phyloP scores from a whole-genome alignment of 2,797 vertebrate species.

The Taenioides sp. region DNA sequence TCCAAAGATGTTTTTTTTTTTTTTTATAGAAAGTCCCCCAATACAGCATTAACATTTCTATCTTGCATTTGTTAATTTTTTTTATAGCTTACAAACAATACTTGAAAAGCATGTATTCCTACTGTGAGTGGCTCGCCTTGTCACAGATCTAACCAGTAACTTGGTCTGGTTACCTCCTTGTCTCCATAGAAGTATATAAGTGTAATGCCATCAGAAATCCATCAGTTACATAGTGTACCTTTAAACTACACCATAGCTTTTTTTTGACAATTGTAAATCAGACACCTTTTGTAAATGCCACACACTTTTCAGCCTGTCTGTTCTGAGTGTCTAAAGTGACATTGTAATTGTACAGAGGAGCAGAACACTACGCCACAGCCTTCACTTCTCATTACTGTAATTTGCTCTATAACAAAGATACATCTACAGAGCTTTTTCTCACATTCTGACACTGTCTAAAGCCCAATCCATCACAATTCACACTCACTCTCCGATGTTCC shows the following conservation, averaged over 20 bases:
- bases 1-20: too few species aligned
- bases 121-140: too few species aligned
- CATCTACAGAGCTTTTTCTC: conserved; percentile 1
- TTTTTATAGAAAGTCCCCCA: too few species aligned
- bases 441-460: not conserved
- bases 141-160: too few species aligned
- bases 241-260: not conserved
- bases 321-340: not conserved
- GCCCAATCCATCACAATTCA: conserved; percentile 2
- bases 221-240: too few species aligned
- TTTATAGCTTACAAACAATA: too few species aligned
- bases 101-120: too few species aligned
- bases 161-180: too few species aligned
- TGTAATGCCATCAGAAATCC: too few species aligned
- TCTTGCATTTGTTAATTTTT: too few species aligned
- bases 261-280: not conserved
- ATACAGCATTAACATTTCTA: too few species aligned
- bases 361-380: not conserved
- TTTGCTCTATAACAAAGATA: conserved; percentile 4
- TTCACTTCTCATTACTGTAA: conserved; percentile 7
- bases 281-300: not conserved
- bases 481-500: not conserved
- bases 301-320: not conserved
- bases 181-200: too few species aligned
- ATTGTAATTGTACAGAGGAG: not conserved